A percentile compares a stretch with the other conserved stretches of the same genome.
Evolutionary conservation across 1,140 invertebrate genomes (phyloP).

Genomic region (Drosophila neocordata): DNA sequence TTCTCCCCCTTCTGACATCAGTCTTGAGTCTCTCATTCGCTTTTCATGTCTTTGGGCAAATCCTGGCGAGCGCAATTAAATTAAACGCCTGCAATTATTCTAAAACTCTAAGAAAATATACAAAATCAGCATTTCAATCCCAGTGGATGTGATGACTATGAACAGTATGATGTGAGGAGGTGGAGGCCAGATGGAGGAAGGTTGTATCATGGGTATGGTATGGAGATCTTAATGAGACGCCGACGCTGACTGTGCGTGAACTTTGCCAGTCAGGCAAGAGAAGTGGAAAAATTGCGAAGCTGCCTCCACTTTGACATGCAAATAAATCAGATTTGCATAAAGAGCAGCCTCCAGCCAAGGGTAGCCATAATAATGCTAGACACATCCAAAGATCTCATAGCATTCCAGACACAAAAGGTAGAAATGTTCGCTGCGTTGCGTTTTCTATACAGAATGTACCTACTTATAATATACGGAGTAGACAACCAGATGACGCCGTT

Average conservation of each 20-base stretch:
- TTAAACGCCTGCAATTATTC: constrained; percentile 80
- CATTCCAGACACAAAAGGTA: constrained; percentile 52
- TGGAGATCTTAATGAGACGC: constrained; percentile 54
- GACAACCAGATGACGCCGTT: constrained; percentile 17
- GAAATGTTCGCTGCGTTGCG: constrained; percentile 40
- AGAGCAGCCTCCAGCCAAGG: constrained; percentile 35
- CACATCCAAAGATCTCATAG: constrained; percentile 22
- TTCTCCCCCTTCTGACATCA: constrained; percentile 18
- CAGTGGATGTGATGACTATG: background rate
- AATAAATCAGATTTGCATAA: constrained; percentile 82
- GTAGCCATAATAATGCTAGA: constrained; percentile 42
- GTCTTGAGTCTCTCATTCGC: background rate
- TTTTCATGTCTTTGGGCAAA: constrained; percentile 33
- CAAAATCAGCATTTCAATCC: constrained; percentile 45
- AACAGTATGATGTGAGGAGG: no score
- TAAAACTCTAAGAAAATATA: constrained; percentile 67
- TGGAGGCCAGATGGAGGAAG: background rate
- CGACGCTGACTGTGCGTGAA: constrained; percentile 37
- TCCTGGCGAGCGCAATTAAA: constrained; percentile 73
- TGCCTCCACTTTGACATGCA: constrained; percentile 75
- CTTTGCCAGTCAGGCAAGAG: constrained; percentile 45
- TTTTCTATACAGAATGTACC: constrained; percentile 10
- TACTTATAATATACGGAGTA: background rate
- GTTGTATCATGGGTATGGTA: background rate
- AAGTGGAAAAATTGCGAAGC: constrained; percentile 35